Conservation (phyloP, 2,113 vertebrate species). For the Fukomys damarensis region DNA sequence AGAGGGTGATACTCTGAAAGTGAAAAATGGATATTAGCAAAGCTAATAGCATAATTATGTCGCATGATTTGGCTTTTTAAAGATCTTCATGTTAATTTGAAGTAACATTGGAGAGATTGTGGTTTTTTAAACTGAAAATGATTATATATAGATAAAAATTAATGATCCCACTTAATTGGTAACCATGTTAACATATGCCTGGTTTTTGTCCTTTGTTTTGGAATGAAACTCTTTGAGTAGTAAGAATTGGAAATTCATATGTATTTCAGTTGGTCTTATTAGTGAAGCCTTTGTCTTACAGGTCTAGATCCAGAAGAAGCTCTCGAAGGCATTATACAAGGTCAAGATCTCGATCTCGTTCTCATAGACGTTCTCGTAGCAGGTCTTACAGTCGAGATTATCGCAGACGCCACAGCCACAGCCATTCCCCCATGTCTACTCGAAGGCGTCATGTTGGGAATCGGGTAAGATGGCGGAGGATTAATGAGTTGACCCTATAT, state of each 20-base stretch:
- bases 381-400: conserved; percentile 96
- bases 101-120: background rate
- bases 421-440: conserved; percentile 97
- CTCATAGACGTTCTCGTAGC: conserved; percentile 92
- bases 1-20: background rate
- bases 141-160: background rate
- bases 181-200: background rate
- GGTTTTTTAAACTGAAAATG: background rate
- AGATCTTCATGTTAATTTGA: background rate
- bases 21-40: background rate
- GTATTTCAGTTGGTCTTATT: conserved; percentile 19
- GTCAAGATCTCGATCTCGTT: conserved; percentile 93
- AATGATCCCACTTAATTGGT: background rate
- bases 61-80: background rate
- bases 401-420: conserved; percentile 92
- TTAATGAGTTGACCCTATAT: background rate
- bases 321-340: conserved; percentile 94
- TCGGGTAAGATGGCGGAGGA: conserved; percentile 87
- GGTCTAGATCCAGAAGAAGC: conserved; percentile 94
- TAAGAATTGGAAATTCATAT: background rate
- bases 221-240: background rate
- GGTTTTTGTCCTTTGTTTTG: background rate
- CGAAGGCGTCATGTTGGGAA: conserved; percentile 96
- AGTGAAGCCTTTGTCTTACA: conserved; percentile 75
- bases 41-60: background rate